phyloP scores from a whole-genome alignment of 2,797 vertebrate species.

The Enteromius afrohamiltoni region DNA sequence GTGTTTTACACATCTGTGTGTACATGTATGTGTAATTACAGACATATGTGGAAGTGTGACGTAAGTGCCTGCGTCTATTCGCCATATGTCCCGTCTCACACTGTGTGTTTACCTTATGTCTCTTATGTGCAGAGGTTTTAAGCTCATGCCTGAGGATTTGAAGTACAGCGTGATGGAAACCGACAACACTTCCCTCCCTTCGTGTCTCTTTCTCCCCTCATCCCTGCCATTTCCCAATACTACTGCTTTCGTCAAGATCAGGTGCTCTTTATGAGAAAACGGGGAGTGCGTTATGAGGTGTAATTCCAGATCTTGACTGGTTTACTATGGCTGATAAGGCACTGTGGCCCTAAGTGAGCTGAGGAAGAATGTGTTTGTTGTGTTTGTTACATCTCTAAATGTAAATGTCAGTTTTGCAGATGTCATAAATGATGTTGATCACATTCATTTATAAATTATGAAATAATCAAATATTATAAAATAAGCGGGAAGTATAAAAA shows the following conservation, averaged over 20 bases:
- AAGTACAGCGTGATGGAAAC: conserved; percentile 48
- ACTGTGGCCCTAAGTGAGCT: neutral
- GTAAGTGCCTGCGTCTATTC: conserved; percentile 21
- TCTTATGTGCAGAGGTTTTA: conserved; percentile 58
- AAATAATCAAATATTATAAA: neutral
- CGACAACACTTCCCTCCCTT: conserved; percentile 31
- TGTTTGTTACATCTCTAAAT: neutral
- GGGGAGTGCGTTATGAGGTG: conserved; percentile 5
- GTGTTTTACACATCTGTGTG: conserved; percentile 11
- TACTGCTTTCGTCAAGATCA: conserved; percentile 13
- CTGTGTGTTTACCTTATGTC: conserved; percentile 51
- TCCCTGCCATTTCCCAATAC: neutral
- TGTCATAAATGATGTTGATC: neutral
- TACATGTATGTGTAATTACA: conserved; percentile 24
- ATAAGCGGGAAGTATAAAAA: neutral
- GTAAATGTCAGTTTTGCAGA: neutral
- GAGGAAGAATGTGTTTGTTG: neutral
- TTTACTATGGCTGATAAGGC: conserved; percentile 18
- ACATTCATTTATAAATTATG: neutral
- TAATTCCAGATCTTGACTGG: conserved; percentile 29
- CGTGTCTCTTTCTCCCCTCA: conserved; percentile 12
- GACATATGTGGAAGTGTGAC: conserved; percentile 32
- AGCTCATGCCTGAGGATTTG: conserved; percentile 39
- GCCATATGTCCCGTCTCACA: conserved; percentile 25
- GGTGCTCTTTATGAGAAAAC: conserved; percentile 34